Percentiles rank a stretch among this genome's conserved stretches.
Evolutionary conservation across 1,140 invertebrate species (phyloP).

Genomic region (Subanguina moxae): DNA sequence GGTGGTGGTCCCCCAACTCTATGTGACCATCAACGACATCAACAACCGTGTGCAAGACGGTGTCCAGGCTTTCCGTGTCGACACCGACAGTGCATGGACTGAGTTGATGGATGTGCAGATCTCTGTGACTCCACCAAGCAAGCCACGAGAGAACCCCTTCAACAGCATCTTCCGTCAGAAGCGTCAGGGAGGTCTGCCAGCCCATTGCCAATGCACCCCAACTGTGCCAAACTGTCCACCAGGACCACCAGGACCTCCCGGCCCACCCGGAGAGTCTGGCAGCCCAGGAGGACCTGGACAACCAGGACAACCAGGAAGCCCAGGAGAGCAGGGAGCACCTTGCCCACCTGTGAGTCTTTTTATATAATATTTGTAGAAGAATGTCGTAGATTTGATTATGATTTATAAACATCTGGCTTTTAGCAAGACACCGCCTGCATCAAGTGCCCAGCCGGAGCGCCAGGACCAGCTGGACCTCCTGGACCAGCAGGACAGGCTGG

Average conservation of each 20-base stretch:
- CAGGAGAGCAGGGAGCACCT: constrained; percentile 13
- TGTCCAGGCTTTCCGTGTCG: constrained; percentile 37
- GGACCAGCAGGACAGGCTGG: constrained; percentile 34
- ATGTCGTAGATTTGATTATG: no score
- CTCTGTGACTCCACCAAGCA: constrained; percentile 40
- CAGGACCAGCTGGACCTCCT: constrained; percentile 26
- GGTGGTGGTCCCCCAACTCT: constrained; percentile 36
- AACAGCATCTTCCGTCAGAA: constrained; percentile 50
- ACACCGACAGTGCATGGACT: constrained; percentile 46
- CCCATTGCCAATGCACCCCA: constrained; percentile 37
- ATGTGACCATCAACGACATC: constrained; percentile 36
- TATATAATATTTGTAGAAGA: background rate
- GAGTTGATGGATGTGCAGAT: constrained; percentile 44
- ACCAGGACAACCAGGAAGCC: constrained; percentile 22
- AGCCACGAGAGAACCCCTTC: constrained; percentile 48
- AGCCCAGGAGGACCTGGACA: constrained; percentile 17
- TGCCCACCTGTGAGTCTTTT: background rate
- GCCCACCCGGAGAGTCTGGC: constrained; percentile 25
- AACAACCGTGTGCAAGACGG: constrained; percentile 35
- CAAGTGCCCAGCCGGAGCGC: constrained; percentile 26
- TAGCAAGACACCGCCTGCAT: constrained; percentile 1
- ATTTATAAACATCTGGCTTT: background rate
- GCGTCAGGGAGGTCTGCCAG: constrained; percentile 38
- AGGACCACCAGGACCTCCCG: constrained; percentile 34
- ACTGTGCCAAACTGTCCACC: constrained; percentile 16